phyloP scores from a whole-genome alignment of 2,888 invertebrate genomes.

The Dasysyrphus tricinctus region DNA sequence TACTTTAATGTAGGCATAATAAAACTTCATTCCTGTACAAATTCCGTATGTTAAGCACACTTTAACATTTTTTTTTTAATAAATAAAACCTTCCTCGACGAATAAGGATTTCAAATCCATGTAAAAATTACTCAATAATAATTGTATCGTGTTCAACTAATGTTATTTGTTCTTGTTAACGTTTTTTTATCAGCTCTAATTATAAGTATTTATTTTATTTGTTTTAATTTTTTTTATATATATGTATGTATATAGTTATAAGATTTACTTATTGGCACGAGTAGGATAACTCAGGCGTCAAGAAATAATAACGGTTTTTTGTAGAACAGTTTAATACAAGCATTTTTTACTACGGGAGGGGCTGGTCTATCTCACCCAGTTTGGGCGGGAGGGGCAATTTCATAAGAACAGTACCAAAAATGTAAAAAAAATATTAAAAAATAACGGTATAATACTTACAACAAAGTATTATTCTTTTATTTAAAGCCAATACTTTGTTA shows the following conservation, averaged over 20 bases:
- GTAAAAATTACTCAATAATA: constrained; percentile 66
- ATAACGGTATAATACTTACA: too few relatives aligned
- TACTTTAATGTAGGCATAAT: constrained; percentile 50
- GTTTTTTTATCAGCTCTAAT: constrained; percentile 40
- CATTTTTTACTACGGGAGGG: too few relatives aligned
- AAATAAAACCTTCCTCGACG: constrained; percentile 36
- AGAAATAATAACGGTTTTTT: too few relatives aligned
- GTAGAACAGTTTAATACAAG: too few relatives aligned
- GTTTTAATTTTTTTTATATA: constrained; percentile 55
- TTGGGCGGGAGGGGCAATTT: too few relatives aligned
- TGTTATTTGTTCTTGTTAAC: constrained; percentile 48
- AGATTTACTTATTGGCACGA: too few relatives aligned
- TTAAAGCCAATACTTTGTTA: too few relatives aligned
- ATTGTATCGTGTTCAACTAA: constrained; percentile 37
- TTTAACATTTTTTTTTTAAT: constrained; percentile 17
- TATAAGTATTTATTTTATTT: constrained; percentile 31
- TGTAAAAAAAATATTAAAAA: too few relatives aligned
- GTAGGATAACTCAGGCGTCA: too few relatives aligned
- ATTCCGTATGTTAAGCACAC: constrained; percentile 71
- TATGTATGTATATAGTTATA: background rate
- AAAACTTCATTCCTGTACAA: constrained; percentile 73
- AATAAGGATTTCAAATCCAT: constrained; percentile 70
- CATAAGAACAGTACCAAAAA: too few relatives aligned
- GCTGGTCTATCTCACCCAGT: too few relatives aligned
- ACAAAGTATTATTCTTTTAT: too few relatives aligned